Evolutionary conservation across 2,888 invertebrate genomes (phyloP), one percentile per base, ranked within the genome.

Genomic region (Furcula furcula): DNA sequence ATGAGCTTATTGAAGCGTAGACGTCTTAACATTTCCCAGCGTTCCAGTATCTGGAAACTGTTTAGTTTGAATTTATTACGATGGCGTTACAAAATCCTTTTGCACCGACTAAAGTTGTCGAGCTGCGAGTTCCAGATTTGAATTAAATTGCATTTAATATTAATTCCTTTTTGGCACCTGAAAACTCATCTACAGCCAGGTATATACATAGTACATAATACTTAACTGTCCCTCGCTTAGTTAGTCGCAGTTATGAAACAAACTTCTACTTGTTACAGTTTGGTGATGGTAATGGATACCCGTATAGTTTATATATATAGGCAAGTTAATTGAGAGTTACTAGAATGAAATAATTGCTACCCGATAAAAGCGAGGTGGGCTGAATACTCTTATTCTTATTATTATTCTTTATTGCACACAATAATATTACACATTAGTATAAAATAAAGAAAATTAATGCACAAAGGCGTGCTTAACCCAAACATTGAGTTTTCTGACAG

Each of bases 191-290:
- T 44, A 39, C 38, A 34, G 45, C 29, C 48, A 31, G 39, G 40
- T 54, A 33, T 34, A 43, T 31, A 34, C 45, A 60, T 46, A 58
- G 54, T 18, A 11, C 10, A 50, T 59, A 65, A 56, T 59, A 52
- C 54, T 39, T 45, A 55, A 49, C 52, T 54, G 55, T 52, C 49
- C 45, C 54, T 53, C 53, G 55, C 47, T 60, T 55, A 65, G 65
- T 69, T 67, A 53, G 63, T 62, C 44, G 55, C 51, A 65, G 70
- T 61, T 70, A 39, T 31, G 53, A 29, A 71, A 67, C 65, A 69
- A 76, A 75, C 65, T 76, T 73, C 64, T 50, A 50, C 56, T 59
- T 62, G 48, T 41, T 45, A 32, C 38, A 55, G 48, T 44, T 55
- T 22, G 29, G 27, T 34, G 34, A 14, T 14, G n/a, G 26, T 26